Base-by-base conservation (phyloP, 1,140 invertebrate species). In the Helicoverpa armigera region DNA sequence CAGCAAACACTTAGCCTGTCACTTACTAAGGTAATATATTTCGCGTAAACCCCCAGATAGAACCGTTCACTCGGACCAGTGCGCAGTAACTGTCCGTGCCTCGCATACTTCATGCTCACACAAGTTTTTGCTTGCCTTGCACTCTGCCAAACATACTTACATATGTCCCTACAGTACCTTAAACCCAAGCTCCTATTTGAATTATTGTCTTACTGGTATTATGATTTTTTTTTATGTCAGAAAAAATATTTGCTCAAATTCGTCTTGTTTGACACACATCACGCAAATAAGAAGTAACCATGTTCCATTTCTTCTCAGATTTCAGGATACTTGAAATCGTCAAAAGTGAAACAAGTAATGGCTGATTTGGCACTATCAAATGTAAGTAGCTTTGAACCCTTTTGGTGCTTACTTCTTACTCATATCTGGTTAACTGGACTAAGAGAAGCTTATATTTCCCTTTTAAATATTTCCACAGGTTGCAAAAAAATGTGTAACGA, bases 321-420 rank as follows among this genome's bases (percentile, higher is more conserved):
- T 73, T 96, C 96, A 18, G 96, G 96, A 13, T 97, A 97, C 84
- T 92, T 97, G 54, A 97, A 97, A 85, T 96, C 96, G 63, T 96
- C 97, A n/a, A 97, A 96, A 94, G 96, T 97, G 2, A 96, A 96
- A 80, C 98, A 99, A 95, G 98, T 98, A 0, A 95, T 99, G 93
- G 98, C 98, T 0, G 98, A 99, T 92, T 95, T 99, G 80, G 98
- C 98, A 0, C 90, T 99, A 1, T 98, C 98, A 10, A 98, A 98
- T 93, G 95, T 95, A 88, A 83, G 51, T 53, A 65, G 16, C 2
- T 5, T 3, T 61, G 10, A 10, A 16, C 7, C 7, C 4, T 9
- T 23, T 16, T 23, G 18, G 11, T 12, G 23, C 18, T 10, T 5
- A 9, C n/a, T 2, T 16, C 54, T 56, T 16, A 7, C 16, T n/a